Conservation (phyloP, 2,888 invertebrate species). For the Pseudanteris insignis region DNA sequence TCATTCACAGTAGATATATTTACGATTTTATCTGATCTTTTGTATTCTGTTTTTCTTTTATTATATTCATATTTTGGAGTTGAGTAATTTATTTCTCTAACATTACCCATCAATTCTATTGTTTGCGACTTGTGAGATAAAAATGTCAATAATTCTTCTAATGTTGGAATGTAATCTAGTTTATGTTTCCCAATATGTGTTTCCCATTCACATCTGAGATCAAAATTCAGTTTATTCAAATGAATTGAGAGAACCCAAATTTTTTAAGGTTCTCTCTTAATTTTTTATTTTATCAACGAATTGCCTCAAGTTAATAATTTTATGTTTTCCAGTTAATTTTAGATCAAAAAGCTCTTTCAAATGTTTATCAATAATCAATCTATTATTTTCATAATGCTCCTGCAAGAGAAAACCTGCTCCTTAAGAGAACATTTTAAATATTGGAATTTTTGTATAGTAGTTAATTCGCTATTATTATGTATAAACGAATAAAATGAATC, state of each 20-base stretch:
- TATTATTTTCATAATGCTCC: constrained; percentile 2
- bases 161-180: background rate
- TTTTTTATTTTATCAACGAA: constrained; percentile 10
- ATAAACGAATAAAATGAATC: constrained; percentile 7
- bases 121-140: no score
- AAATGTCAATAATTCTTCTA: background rate
- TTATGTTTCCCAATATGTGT: constrained; percentile 1
- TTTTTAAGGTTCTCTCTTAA: constrained; percentile 9
- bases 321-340: constrained; percentile 5
- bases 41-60: no score
- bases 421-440: constrained; percentile 10
- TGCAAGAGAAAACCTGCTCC: constrained; percentile 8
- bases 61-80: no score
- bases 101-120: no score
- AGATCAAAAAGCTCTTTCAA: constrained; percentile 17
- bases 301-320: background rate
- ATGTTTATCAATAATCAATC: constrained; percentile 12
- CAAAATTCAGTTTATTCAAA: constrained; percentile 9
- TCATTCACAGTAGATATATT: no score
- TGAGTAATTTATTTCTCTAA: no score
- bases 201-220: constrained; percentile 13
- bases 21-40: no score
- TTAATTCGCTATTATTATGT: constrained; percentile 6
- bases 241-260: constrained; percentile 6
- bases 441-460: constrained; percentile 14